Conservation (phyloP, 1,140 invertebrate genomes). For the Papilio glaucus region DNA sequence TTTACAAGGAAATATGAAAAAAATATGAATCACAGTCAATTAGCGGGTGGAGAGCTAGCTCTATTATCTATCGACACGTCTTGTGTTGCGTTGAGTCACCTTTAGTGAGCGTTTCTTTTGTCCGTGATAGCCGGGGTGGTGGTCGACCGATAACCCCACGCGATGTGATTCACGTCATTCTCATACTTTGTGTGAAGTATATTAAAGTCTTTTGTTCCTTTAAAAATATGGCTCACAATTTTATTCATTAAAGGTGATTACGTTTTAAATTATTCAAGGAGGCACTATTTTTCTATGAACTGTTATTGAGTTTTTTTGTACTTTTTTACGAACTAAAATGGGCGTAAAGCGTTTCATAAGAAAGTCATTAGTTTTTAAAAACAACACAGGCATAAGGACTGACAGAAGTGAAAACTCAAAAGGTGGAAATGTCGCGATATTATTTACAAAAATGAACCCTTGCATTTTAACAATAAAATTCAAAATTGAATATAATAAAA, state of each 20-base stretch:
- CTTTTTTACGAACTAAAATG: too few species aligned
- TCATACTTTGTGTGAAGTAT: not conserved
- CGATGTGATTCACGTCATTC: not conserved
- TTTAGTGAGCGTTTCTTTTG: conserved; percentile 22
- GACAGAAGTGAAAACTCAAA: too few species aligned
- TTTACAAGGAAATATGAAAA: conserved; percentile 14
- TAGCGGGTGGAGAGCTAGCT: not conserved
- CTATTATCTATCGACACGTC: conserved; percentile 21
- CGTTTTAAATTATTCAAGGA: too few species aligned
- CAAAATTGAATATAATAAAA: too few species aligned
- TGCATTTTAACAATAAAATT: too few species aligned
- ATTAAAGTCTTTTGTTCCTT: not conserved
- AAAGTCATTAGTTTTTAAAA: too few species aligned
- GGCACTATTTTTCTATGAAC: too few species aligned
- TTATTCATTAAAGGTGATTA: conserved; percentile 2
- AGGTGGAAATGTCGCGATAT: too few species aligned
- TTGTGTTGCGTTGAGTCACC: conserved; percentile 24
- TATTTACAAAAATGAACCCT: too few species aligned
- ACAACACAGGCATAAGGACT: too few species aligned
- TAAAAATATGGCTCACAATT: not conserved
- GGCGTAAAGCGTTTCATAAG: too few species aligned
- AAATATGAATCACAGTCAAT: conserved; percentile 27
- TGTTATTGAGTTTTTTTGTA: too few species aligned
- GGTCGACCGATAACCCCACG: conserved; percentile 10
- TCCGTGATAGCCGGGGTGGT: not conserved